Conservation (phyloP, 1,140 invertebrate genomes). For the Aleiodes sp. region DNA sequence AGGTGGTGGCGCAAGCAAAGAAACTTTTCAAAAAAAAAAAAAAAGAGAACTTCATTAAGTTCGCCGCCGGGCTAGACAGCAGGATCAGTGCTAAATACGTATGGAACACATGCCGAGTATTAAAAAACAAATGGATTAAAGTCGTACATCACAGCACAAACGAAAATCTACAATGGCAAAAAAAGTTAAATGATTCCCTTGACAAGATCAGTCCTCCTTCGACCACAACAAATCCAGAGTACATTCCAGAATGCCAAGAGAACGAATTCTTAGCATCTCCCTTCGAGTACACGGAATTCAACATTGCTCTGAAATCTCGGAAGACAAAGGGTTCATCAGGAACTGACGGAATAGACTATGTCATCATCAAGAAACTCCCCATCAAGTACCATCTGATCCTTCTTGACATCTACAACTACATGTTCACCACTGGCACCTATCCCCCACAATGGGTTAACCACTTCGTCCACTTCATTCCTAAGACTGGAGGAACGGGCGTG, state of each 20-base stretch:
- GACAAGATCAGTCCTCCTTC: slow-evolving; percentile 1
- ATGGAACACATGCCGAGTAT: background rate
- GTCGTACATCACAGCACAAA: background rate
- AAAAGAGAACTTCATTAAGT: slow-evolving; percentile 1
- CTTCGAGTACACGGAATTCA: slow-evolving; percentile 16
- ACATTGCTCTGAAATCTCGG: background rate
- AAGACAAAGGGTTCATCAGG: background rate
- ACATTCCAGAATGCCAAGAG: background rate
- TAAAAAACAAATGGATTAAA: background rate
- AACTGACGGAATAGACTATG: slow-evolving; percentile 15
- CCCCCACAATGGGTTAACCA: background rate
- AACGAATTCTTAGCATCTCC: background rate
- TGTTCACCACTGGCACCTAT: background rate
- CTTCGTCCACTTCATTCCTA: slow-evolving; percentile 19
- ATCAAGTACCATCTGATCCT: slow-evolving; percentile 11
- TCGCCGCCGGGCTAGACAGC: background rate
- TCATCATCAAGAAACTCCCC: background rate
- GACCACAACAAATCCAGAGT: background rate
- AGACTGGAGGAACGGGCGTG: background rate
- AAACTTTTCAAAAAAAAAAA: slow-evolving; percentile 1
- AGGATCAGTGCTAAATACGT: background rate
- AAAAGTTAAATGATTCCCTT: background rate
- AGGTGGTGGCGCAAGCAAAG: background rate
- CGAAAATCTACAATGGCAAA: background rate
- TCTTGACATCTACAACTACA: slow-evolving; percentile 29